phyloP scores from a whole-genome alignment of 2,888 invertebrate species.

The Trichacis sp. region DNA sequence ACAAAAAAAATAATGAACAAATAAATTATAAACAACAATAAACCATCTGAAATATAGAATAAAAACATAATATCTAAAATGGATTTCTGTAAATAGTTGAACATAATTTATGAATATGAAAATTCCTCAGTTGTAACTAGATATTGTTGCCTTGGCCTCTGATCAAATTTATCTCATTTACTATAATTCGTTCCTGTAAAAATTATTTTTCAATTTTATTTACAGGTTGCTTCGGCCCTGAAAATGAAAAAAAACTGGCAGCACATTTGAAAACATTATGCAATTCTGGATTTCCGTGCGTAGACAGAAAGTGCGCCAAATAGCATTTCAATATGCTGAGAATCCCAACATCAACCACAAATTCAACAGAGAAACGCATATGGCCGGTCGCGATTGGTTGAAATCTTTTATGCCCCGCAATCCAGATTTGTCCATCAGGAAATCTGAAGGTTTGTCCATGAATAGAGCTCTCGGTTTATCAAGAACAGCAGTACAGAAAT shows the following conservation, averaged over 20 bases:
- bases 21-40: no score
- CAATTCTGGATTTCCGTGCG: conserved; percentile 13
- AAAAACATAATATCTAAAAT: no score
- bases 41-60: no score
- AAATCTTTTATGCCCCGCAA: conserved; percentile 20
- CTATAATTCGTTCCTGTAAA: no score
- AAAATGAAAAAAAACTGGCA: conserved; percentile 17
- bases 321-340: conserved; percentile 35
- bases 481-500: background rate
- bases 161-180: no score
- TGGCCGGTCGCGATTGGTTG: conserved; percentile 36
- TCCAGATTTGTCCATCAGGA: conserved; percentile 6
- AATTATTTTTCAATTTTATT: no score
- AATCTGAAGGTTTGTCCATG: background rate
- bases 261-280: conserved; percentile 5
- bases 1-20: no score
- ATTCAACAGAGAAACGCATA: conserved; percentile 19
- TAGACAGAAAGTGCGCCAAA: conserved; percentile 12
- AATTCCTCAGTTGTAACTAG: no score
- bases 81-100: no score
- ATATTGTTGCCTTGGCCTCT: no score
- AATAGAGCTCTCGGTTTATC: background rate
- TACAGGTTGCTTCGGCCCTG: background rate
- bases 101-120: no score
- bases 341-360: conserved; percentile 20